These are phyloP conservation scores for Cyanoderma ruficeps DNA, from an alignment of 2,113 vertebrate species.

Conservation along the genomic window DNA sequence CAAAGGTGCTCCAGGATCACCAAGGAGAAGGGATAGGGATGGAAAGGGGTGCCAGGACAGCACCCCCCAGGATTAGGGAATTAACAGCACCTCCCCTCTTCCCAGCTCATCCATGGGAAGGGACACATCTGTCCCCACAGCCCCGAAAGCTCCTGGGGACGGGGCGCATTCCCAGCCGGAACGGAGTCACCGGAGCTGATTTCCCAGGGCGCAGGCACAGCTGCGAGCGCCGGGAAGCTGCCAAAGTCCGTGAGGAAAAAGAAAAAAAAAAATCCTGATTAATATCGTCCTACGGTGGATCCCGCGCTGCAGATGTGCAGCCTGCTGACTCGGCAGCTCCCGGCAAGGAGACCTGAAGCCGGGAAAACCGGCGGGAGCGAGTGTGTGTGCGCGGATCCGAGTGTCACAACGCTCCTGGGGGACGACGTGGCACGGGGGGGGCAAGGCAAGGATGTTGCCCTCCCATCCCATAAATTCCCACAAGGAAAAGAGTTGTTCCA, in stretches of 20 bases:
- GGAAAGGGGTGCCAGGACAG: not conserved
- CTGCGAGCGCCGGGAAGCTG: not conserved
- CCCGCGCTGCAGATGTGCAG: conserved; percentile 37
- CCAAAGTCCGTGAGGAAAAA: not conserved
- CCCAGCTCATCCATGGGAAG: accelerated
- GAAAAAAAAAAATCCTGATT: conserved; percentile 15
- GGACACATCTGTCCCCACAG: not conserved
- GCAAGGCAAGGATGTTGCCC: accelerated
- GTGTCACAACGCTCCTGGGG: accelerated
- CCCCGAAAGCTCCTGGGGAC: not conserved
- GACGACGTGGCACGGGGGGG: accelerated
- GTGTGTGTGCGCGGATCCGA: accelerated
- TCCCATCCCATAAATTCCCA: not conserved
- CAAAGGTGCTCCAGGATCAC: not conserved
- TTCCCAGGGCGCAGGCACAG: conserved; percentile 26
- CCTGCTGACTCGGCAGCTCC: conserved; percentile 50
- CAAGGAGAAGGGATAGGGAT: not conserved
- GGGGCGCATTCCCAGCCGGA: accelerated
- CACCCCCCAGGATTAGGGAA: accelerated
- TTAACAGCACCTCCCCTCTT: not conserved
- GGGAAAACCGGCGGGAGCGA: accelerated
- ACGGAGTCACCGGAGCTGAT: not conserved
- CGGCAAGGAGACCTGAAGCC: not conserved
- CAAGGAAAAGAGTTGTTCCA: accelerated
- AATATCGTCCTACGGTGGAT: not conserved